A percentile compares a stretch with the other conserved stretches of the same genome.
Evolutionary conservation across 2,113 vertebrate genomes (phyloP).

Genomic region (Catharus bicknelli): DNA sequence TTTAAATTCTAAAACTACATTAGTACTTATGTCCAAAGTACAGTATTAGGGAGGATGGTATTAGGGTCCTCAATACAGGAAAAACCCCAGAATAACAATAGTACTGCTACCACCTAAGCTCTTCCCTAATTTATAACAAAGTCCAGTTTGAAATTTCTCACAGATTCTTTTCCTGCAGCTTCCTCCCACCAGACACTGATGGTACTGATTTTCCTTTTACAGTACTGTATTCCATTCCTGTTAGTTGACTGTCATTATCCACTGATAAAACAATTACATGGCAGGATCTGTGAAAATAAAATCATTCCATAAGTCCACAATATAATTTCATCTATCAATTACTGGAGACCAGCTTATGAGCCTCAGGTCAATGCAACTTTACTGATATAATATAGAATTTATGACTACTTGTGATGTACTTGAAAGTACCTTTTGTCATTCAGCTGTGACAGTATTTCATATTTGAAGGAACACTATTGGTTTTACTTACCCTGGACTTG

Average conservation of each 20-base stretch:
- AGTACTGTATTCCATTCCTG: background rate
- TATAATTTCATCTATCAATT: background rate
- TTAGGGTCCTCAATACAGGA: background rate
- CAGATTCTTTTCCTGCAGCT: background rate
- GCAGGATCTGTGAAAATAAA: background rate
- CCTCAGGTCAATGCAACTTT: background rate
- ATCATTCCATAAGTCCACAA: background rate
- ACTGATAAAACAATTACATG: background rate
- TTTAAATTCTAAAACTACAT: background rate
- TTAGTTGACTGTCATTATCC: background rate
- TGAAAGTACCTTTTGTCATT: background rate
- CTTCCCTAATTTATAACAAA: background rate
- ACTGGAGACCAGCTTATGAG: background rate
- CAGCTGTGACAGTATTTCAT: background rate
- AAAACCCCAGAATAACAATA: background rate
- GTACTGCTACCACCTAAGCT: background rate
- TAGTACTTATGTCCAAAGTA: background rate
- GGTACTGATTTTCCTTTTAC: background rate
- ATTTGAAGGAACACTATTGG: background rate
- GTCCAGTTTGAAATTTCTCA: background rate
- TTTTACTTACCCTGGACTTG: conserved; percentile 95
- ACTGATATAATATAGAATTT: background rate
- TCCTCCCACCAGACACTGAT: background rate
- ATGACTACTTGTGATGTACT: background rate
- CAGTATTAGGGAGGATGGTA: background rate